phyloP scores from a whole-genome alignment of 2,888 invertebrate species.

The Ischnus inquisitorius region DNA sequence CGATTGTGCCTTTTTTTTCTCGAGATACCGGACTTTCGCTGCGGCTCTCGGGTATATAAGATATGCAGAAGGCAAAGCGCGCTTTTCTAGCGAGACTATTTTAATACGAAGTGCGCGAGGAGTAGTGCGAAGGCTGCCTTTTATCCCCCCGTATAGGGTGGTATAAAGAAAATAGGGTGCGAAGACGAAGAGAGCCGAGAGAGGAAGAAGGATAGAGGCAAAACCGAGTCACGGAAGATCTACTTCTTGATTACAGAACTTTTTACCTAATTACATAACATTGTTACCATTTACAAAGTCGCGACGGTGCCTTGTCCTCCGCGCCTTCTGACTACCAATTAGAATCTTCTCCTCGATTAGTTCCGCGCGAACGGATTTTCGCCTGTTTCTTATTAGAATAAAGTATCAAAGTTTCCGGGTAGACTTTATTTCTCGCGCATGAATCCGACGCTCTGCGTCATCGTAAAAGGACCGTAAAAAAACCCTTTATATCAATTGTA shows the following conservation, averaged over 20 bases:
- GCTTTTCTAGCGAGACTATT: slow-evolving; percentile 82
- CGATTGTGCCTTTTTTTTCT: slow-evolving; percentile 34
- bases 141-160: slow-evolving; percentile 38
- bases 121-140: slow-evolving; percentile 61
- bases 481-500: neutral
- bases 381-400: slow-evolving; percentile 65
- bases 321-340: slow-evolving; percentile 82
- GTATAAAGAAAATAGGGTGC: slow-evolving; percentile 65
- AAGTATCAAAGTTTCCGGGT: slow-evolving; percentile 62
- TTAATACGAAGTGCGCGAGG: slow-evolving; percentile 80
- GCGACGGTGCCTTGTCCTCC: slow-evolving; percentile 73
- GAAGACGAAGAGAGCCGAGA: slow-evolving; percentile 54
- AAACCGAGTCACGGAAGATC: slow-evolving; percentile 81
- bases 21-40: slow-evolving; percentile 26
- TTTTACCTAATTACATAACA: slow-evolving; percentile 85
- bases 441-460: slow-evolving; percentile 20
- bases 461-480: neutral
- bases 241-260: slow-evolving; percentile 85
- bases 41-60: slow-evolving; percentile 78
- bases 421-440: neutral
- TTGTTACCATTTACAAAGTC: slow-evolving; percentile 85
- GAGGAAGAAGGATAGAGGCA: slow-evolving; percentile 52
- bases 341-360: slow-evolving; percentile 78
- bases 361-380: slow-evolving; percentile 71
- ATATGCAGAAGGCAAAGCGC: slow-evolving; percentile 82